Base-by-base conservation (phyloP, 2,797 vertebrate species). In the Zalophus californianus region DNA sequence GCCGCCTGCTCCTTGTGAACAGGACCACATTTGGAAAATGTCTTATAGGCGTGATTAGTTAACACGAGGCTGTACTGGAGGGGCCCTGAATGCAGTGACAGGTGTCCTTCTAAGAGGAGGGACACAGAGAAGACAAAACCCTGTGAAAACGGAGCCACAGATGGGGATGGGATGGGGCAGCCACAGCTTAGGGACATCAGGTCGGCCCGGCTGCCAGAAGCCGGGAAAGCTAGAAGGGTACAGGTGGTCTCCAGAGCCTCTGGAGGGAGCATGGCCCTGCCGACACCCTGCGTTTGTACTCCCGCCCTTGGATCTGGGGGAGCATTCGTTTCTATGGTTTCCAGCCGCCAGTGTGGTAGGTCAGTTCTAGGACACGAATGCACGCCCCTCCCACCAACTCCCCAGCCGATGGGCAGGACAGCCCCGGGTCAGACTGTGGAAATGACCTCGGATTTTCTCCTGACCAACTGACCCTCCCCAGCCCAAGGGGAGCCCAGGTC, bases 401-500 rank as follows among this genome's bases (percentile, higher is more conserved):
- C 54, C 58, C 2, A 5, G 60, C 62, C 2, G 2, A 64, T 1
- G 29, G 62, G 6, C 6, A 14, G 41, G 44, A 23, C 52, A 68
- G 12, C 54, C 0, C 0, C 44, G 25, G 41, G 14, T 48, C 41
- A 5, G 5, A 4, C 1, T 1, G 7, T 15, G 48, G 29, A n/a
- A 32, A n/a, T 2, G 5, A 8, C 15, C 66, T n/a, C 7, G 0
- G 0, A 9, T 21, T 29, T n/a, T 1, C 23, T 86, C 14, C 32
- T 16, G 3, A 54, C 73, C 72, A 21, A 13, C 7, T 1, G 35
- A 52, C 56, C 62, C 80, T 75, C 32, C 11, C 21, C 0, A 18
- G 52, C 32, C 58, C 25, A 0, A 44, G 4, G 41, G 52, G 2
- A 52, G 35, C 68, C 6, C 3, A 29, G 32, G 79, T 48, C 18